These are phyloP conservation scores for Steinernema khuongi DNA, from an alignment of 1,140 invertebrate genomes.

Conservation along the genomic window DNA sequence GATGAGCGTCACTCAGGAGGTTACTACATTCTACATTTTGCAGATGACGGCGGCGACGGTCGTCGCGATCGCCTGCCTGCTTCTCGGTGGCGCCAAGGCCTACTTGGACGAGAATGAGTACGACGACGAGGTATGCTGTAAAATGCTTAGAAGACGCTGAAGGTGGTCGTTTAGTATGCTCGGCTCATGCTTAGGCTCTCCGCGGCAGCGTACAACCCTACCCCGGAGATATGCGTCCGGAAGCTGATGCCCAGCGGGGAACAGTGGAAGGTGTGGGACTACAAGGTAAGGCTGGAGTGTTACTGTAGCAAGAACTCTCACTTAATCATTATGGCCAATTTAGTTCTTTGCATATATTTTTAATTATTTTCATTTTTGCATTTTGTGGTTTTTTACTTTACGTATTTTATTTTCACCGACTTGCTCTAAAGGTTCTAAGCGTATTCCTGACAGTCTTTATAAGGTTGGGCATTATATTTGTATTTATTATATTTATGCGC, in stretches of 20 bases:
- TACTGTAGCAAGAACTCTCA: too few species aligned
- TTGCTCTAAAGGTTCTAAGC: not conserved
- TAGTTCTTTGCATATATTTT: too few species aligned
- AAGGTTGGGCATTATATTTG: not conserved
- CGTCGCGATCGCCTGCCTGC: too few species aligned
- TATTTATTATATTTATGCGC: not conserved
- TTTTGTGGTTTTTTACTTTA: not conserved
- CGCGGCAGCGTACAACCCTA: not conserved
- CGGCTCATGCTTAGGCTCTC: not conserved
- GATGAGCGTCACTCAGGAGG: too few species aligned
- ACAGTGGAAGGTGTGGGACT: not conserved
- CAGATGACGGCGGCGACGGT: too few species aligned
- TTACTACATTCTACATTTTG: too few species aligned
- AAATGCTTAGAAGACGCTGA: not conserved
- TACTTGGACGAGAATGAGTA: not conserved
- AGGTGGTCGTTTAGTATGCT: not conserved
- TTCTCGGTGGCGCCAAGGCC: too few species aligned
- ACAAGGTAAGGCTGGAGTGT: not conserved
- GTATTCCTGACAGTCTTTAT: not conserved
- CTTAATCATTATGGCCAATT: too few species aligned
- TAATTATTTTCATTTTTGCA: too few species aligned
- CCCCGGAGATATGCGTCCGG: not conserved
- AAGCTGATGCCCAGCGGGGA: not conserved
- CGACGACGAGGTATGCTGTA: not conserved
- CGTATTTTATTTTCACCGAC: not conserved